Percentiles rank a stretch among this genome's conserved stretches.
Conservation (phyloP, 2,113 vertebrate species). For the Excalfactoria chinensis region DNA sequence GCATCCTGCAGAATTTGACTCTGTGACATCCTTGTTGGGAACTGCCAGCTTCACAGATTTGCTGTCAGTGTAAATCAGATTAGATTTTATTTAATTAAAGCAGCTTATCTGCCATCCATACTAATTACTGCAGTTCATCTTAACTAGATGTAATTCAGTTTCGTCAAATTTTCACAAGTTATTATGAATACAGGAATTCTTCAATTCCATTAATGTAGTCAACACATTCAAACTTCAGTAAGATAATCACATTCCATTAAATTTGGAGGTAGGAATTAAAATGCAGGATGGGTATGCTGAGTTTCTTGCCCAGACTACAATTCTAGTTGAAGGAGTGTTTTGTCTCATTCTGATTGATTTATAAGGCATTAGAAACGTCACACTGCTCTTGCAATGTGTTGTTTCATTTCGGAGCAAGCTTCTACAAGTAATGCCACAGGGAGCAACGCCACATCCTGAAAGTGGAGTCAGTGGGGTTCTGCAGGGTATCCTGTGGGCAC, state of each 20-base stretch:
- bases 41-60: constrained; percentile 58
- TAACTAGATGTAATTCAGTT: constrained; percentile 68
- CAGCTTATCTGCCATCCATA: constrained; percentile 68
- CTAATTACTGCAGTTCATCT: constrained; percentile 68
- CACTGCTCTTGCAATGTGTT: not conserved
- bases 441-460: not conserved
- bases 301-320: not conserved
- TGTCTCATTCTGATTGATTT: not conserved
- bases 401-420: constrained; percentile 9
- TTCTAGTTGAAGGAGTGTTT: not conserved
- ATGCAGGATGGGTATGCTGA: not conserved
- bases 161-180: constrained; percentile 48
- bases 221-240: not conserved
- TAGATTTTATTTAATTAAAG: constrained; percentile 75
- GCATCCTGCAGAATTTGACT: constrained; percentile 59
- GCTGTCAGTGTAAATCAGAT: constrained; percentile 60
- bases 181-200: constrained; percentile 51
- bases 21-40: constrained; percentile 48
- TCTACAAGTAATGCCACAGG: not conserved
- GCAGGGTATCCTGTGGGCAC: not conserved
- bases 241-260: not conserved
- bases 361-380: not conserved
- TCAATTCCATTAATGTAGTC: constrained; percentile 40
- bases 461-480: not conserved
- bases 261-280: not conserved